Base-by-base conservation (phyloP, 2,113 vertebrate species). In the Alethe castanea region DNA sequence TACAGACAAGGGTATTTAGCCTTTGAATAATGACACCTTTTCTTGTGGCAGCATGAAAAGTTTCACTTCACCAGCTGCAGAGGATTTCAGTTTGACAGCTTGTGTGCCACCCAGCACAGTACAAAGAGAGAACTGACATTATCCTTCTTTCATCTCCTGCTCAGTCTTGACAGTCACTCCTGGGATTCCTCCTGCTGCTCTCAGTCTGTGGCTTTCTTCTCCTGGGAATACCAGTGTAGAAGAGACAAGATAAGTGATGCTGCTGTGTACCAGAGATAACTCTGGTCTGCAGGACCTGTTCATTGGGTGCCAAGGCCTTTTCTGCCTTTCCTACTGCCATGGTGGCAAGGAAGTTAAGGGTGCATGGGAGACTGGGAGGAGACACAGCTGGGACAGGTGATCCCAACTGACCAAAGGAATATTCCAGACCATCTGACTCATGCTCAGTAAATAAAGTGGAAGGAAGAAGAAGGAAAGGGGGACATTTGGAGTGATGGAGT, bases 401-500 rank as follows among this genome's bases (percentile, higher is more conserved):
- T 6, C 36, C 53, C 7, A 67, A 0, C 4, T 26, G 62, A 36
- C 17, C 36, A 59, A 5, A 52, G 33, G 13, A 8, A 59, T 14
- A 9, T 67, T 77, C 62, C 53, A 77, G 33, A 36, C 6, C 26
- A 33, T 44, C 5, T 44, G 45, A 36, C 22, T 26, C 45, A 33
- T 19, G 9, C 9, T 52, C 18, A 44, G 11, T 3, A 6, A 0
- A 8, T 14, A 14, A 57, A 67, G 5, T 25, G 25, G 8, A 5
- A 31, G 17, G 13, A 25, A 44, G 31, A 59, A 31, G 53, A 8
- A 74, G 2, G 2, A 36, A 36, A 6, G 0, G 4, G 9, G 3
- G 4, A 36, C 6, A 10, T 60, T 45, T 52, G 22, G 33, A 60
- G 53, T 1, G 22, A 36, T 23, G 62, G 18, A 2, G 3, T 69